A percentile compares a stretch with the other conserved stretches of the same genome.
Evolutionary conservation across 2,888 invertebrate genomes (phyloP).

Genomic region (Nyleta sp.): DNA sequence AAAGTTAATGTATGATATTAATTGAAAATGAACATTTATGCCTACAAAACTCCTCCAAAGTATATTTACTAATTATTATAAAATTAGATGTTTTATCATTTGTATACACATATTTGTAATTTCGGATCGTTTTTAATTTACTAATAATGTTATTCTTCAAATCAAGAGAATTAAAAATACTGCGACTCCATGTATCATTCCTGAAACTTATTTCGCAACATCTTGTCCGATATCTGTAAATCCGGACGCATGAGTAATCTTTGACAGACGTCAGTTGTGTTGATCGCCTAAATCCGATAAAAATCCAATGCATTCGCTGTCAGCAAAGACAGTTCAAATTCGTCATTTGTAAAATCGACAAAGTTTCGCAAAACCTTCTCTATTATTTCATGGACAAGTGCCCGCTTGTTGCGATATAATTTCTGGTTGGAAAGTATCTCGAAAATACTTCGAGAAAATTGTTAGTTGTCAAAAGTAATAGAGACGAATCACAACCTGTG

Average conservation of each 20-base stretch:
- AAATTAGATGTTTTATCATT: too few species aligned
- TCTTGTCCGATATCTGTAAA: constrained; percentile 20
- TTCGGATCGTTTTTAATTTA: too few species aligned
- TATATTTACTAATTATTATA: too few species aligned
- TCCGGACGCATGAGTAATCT: constrained; percentile 22
- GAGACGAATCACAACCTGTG: constrained; percentile 3
- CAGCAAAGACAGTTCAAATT: constrained; percentile 63
- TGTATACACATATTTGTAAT: too few species aligned
- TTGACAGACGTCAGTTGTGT: constrained; percentile 60
- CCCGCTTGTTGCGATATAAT: too few species aligned
- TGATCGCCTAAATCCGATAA: constrained; percentile 74
- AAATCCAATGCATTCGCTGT: constrained; percentile 73
- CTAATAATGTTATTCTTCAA: too few species aligned
- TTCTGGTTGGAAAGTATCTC: constrained; percentile 27
- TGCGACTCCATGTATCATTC: neutral
- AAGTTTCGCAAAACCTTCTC: constrained; percentile 64
- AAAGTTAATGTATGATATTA: too few species aligned
- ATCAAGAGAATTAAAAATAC: too few species aligned
- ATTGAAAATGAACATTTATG: too few species aligned
- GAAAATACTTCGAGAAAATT: constrained; percentile 24
- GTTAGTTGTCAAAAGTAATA: constrained; percentile 6
- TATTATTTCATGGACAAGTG: constrained; percentile 64
- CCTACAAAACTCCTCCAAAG: neutral
- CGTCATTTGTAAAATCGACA: constrained; percentile 56
- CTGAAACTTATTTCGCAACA: constrained; percentile 27